Percentiles rank a stretch among this genome's conserved stretches.
Evolutionary conservation across 2,113 vertebrate genomes (phyloP).

Genomic region (Thermophis baileyi): DNA sequence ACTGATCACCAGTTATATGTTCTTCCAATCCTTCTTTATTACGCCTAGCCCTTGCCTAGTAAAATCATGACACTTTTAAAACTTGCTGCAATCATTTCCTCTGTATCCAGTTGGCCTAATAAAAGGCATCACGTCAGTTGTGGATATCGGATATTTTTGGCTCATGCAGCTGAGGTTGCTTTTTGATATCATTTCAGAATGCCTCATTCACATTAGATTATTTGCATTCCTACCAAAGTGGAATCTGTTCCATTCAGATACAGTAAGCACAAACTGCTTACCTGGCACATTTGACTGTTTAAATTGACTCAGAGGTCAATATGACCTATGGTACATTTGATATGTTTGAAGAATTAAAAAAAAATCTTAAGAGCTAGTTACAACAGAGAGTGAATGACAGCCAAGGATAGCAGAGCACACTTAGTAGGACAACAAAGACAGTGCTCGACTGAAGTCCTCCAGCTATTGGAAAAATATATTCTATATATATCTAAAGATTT

Average conservation of each 20-base stretch:
- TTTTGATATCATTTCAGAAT: neutral
- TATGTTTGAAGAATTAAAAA: conserved; percentile 3
- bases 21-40: neutral
- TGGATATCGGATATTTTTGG: neutral
- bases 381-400: neutral
- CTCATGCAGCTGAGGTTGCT: neutral
- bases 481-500: neutral
- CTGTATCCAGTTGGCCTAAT: neutral
- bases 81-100: neutral
- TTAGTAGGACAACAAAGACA: neutral
- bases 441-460: neutral
- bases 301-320: conserved; percentile 7
- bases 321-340: neutral
- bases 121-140: neutral
- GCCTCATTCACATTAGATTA: neutral
- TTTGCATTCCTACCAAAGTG: neutral
- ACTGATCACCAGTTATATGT: neutral
- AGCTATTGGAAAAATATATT: neutral
- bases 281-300: neutral
- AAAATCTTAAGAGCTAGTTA: neutral
- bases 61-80: neutral
- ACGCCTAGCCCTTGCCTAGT: neutral
- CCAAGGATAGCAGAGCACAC: neutral
- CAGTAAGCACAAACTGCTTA: neutral
- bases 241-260: neutral